Evolutionary conservation across 2,888 invertebrate genomes (phyloP).

Genomic region (Tortrix viridana): DNA sequence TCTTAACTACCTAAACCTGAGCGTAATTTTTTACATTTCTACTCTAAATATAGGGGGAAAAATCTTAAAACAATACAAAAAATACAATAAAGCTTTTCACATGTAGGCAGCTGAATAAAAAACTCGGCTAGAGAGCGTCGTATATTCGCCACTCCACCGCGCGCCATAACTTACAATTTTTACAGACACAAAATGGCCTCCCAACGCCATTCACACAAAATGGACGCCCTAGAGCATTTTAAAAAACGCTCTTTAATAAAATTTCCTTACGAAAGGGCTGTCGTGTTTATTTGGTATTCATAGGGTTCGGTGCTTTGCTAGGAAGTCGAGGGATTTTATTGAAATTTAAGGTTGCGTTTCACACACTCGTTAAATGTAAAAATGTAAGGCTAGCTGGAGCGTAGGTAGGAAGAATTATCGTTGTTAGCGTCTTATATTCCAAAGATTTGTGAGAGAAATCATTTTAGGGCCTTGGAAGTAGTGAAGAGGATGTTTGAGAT

Average conservation of each 20-base stretch:
- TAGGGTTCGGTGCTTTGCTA: conserved; percentile 38
- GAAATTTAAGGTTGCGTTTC: conserved; percentile 33
- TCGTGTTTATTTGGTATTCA: conserved; percentile 43
- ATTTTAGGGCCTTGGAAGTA: too few species aligned
- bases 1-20: too few species aligned
- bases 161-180: conserved; percentile 44
- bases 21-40: too few species aligned
- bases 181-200: conserved; percentile 35
- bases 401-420: not conserved
- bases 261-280: conserved; percentile 41
- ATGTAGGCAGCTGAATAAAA: conserved; percentile 10
- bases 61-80: not conserved
- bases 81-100: conserved; percentile 16
- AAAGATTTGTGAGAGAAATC: too few species aligned
- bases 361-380: not conserved
- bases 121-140: conserved; percentile 16
- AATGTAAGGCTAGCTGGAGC: not conserved
- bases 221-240: conserved; percentile 31
- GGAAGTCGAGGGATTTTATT: conserved; percentile 33
- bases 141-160: conserved; percentile 25
- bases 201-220: conserved; percentile 36
- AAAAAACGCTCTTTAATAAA: conserved; percentile 41
- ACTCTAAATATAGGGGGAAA: too few species aligned
- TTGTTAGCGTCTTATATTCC: too few species aligned
- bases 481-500: too few species aligned